Conservation (phyloP, 2,113 vertebrate genomes). For the Hiodon alosoides region DNA sequence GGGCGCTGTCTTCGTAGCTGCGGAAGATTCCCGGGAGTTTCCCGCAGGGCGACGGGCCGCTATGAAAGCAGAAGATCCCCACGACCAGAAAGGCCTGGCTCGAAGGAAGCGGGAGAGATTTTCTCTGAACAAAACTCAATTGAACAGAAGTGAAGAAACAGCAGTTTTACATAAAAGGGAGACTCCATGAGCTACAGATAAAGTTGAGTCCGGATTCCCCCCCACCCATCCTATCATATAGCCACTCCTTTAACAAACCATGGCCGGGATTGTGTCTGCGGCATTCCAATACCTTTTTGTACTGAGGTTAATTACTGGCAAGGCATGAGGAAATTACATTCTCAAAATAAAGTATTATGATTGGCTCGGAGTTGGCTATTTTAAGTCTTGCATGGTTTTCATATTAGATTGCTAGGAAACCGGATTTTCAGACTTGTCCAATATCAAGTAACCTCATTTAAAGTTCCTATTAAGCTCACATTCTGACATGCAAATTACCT, state of each 20-base stretch:
- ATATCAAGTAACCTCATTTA: conserved; percentile 70
- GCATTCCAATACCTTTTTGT: conserved; percentile 68
- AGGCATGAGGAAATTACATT: conserved; percentile 72
- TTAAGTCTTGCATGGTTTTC: conserved; percentile 59
- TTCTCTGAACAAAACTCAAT: conserved; percentile 66
- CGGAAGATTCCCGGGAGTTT: not conserved
- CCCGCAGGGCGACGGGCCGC: conserved; percentile 63
- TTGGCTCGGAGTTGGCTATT: conserved; percentile 62
- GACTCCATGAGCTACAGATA: conserved; percentile 56
- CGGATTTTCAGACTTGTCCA: conserved; percentile 62
- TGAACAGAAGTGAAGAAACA: conserved; percentile 69
- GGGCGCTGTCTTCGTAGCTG: not conserved
- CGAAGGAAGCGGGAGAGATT: conserved; percentile 60
- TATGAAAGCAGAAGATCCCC: conserved; percentile 64
- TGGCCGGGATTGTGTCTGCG: conserved; percentile 61
- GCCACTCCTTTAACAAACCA: conserved; percentile 59
- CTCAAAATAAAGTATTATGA: conserved; percentile 71
- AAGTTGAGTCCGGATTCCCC: conserved; percentile 55
- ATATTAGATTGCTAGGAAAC: conserved; percentile 63
- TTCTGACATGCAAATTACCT: conserved; percentile 69
- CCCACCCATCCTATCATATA: conserved; percentile 52
- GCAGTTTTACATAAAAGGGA: conserved; percentile 66
- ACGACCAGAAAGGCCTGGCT: conserved; percentile 54
- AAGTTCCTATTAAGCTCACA: conserved; percentile 61
- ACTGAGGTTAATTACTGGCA: conserved; percentile 73